A percentile compares a stretch with the other conserved stretches of the same genome.
phyloP scores from a whole-genome alignment of 23 tunicate species.

The Botrylloides violaceus region DNA sequence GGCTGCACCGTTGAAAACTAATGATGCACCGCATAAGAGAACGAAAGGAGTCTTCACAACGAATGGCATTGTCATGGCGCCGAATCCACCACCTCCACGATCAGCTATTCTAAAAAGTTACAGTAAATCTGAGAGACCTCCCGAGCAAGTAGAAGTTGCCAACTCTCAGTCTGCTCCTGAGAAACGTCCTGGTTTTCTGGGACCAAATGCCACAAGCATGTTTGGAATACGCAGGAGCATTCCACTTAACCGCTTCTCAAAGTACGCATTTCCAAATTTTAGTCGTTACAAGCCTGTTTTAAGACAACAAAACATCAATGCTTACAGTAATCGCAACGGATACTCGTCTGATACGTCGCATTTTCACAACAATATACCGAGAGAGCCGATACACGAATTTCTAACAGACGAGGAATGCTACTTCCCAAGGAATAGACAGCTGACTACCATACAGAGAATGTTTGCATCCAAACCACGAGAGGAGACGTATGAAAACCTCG shows the following conservation, averaged over 20 bases:
- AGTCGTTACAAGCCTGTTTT: not conserved
- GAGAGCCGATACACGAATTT: not conserved
- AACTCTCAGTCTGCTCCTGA: not conserved
- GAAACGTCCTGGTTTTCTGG: slow-evolving; percentile 2
- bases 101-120: slow-evolving; percentile 18
- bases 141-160: not conserved
- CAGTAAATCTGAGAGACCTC: slow-evolving; percentile 8
- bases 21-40: not conserved
- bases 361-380: not conserved
- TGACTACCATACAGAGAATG: slow-evolving; percentile 13
- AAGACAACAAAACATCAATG: not conserved
- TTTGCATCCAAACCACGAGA: slow-evolving; percentile 7
- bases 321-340: not conserved
- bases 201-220: slow-evolving; percentile 12
- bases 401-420: slow-evolving; percentile 24
- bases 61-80: not conserved
- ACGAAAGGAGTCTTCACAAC: not conserved
- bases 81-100: not conserved
- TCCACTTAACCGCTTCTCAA: not conserved
- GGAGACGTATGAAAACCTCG: slow-evolving; percentile 5
- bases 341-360: slow-evolving; percentile 19
- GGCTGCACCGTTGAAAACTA: not conserved
- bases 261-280: not conserved
- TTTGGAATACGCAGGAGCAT: not conserved
- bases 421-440: not conserved